Conservation (phyloP, 2,797 vertebrate species). For the Pangasius larnaudii region DNA sequence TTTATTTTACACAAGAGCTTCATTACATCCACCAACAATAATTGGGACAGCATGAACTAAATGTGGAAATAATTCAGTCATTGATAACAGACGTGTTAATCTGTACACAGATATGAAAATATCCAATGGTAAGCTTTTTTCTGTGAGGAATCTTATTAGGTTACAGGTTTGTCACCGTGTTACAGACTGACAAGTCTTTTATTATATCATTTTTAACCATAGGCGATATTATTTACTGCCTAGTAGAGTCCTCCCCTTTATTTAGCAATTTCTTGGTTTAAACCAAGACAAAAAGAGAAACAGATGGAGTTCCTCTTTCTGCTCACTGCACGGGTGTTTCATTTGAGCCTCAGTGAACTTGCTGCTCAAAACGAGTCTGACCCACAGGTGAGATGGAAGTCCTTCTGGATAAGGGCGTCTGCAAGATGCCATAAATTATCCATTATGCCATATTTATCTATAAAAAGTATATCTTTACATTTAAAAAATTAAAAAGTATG, state of each 20-base stretch:
- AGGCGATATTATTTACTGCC: no score
- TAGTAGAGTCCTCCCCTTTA: not conserved
- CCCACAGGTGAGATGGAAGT: not conserved
- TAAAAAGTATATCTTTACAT: no score
- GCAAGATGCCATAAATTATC: not conserved
- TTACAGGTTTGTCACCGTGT: not conserved
- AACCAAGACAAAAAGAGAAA: not conserved
- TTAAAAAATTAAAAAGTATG: no score
- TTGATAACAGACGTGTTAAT: not conserved
- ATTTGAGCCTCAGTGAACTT: not conserved
- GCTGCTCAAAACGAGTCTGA: not conserved
- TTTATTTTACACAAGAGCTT: not conserved
- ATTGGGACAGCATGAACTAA: not conserved
- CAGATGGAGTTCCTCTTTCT: no score
- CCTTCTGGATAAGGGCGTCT: not conserved
- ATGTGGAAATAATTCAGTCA: not conserved
- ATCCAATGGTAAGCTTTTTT: not conserved
- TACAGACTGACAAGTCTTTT: not conserved
- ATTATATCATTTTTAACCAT: not conserved
- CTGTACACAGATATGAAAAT: not conserved
- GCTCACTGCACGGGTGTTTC: not conserved
- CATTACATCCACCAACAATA: not conserved
- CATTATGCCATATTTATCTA: not conserved
- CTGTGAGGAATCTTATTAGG: not conserved
- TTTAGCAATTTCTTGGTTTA: not conserved